Evolutionary conservation across 2,113 vertebrate species (phyloP).

Genomic region (Myiozetetes cayanensis): DNA sequence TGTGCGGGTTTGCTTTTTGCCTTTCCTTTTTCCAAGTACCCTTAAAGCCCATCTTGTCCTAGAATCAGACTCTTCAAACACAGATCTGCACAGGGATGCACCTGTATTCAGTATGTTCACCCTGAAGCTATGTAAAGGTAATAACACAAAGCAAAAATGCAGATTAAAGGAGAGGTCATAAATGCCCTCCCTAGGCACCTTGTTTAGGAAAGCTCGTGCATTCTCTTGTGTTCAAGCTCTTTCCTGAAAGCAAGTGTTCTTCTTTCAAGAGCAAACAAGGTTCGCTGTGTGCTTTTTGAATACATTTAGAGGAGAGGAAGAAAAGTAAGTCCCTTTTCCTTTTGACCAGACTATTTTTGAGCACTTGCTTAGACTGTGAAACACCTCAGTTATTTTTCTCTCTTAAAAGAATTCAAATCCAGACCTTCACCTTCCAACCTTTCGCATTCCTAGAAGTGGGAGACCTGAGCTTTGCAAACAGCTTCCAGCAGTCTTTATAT

Average conservation of each 20-base stretch:
- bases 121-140: not conserved
- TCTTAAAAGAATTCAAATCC: not conserved
- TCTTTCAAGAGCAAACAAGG: not conserved
- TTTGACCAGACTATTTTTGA: not conserved
- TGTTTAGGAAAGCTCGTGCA: not conserved
- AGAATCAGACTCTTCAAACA: not conserved
- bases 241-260: not conserved
- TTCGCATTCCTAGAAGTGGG: not conserved
- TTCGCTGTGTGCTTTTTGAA: not conserved
- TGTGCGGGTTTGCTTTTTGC: not conserved
- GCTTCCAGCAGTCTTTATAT: not conserved
- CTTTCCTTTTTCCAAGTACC: not conserved
- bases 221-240: not conserved
- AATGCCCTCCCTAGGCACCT: not conserved
- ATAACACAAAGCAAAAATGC: not conserved
- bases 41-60: not conserved
- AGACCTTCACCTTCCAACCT: not conserved
- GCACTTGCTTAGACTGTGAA: not conserved
- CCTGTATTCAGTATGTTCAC: not conserved
- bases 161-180: not conserved
- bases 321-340: not conserved
- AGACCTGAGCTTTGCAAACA: not conserved
- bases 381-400: not conserved
- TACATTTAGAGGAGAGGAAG: not conserved
- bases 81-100: not conserved